Evolutionary conservation across 2,888 invertebrate species (phyloP).

Genomic region (Yponomeuta cagnagella): DNA sequence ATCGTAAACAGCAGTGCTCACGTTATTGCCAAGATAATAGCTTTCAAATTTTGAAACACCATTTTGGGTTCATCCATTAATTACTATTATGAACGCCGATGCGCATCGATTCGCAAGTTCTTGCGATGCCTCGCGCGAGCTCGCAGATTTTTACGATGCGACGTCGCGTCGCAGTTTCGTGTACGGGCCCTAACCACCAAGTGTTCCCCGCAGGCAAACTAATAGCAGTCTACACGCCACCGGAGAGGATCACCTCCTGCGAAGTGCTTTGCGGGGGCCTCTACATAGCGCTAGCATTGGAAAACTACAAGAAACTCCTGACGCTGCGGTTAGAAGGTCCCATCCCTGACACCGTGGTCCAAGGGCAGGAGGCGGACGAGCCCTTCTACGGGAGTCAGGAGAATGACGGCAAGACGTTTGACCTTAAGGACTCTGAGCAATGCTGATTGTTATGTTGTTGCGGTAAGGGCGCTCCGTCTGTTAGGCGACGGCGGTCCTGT

Average conservation of each 20-base stretch:
- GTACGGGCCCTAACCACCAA: too few relatives aligned
- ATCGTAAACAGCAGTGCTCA: too few relatives aligned
- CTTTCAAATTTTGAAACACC: too few relatives aligned
- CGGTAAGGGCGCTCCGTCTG: neutral
- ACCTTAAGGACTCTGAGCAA: conserved; percentile 62
- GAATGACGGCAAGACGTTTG: conserved; percentile 75
- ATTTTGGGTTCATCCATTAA: too few relatives aligned
- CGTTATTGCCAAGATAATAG: too few relatives aligned
- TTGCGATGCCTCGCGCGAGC: too few relatives aligned
- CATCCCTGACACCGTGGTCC: conserved; percentile 45
- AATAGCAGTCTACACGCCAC: conserved; percentile 87
- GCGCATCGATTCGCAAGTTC: too few relatives aligned
- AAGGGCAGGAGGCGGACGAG: conserved; percentile 41
- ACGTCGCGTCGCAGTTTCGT: neutral
- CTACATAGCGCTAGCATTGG: conserved; percentile 81
- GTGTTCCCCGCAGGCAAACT: conserved; percentile 77
- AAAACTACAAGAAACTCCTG: conserved; percentile 78
- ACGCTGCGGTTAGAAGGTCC: conserved; percentile 77
- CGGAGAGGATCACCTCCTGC: conserved; percentile 82
- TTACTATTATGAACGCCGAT: too few relatives aligned
- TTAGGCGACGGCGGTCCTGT: too few relatives aligned
- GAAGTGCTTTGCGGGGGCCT: conserved; percentile 85
- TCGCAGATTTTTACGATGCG: too few relatives aligned
- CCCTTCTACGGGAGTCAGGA: conserved; percentile 70
- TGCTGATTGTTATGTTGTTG: conserved; percentile 41